phyloP scores from a whole-genome alignment of 2,113 vertebrate genomes.

The Turnix velox region DNA sequence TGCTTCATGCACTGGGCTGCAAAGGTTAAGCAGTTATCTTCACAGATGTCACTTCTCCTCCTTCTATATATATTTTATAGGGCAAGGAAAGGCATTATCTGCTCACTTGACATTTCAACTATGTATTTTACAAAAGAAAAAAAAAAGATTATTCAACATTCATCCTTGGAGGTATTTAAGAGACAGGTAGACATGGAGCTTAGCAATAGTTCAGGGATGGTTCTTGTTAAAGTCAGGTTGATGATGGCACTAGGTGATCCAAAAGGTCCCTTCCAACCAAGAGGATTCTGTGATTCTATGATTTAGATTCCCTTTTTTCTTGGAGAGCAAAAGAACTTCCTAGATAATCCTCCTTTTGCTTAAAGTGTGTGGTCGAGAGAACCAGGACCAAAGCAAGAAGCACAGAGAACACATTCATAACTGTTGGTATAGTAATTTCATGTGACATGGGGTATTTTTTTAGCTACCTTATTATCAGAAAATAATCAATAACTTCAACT shows the following conservation, averaged over 20 bases:
- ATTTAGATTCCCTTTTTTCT: background rate
- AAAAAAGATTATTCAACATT: no score
- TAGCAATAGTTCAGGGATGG: no score
- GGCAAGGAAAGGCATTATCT: background rate
- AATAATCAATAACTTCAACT: background rate
- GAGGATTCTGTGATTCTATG: no score
- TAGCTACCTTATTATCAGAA: background rate
- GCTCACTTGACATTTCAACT: background rate
- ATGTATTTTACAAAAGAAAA: background rate
- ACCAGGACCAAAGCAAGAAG: background rate
- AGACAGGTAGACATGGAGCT: no score
- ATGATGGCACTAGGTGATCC: no score
- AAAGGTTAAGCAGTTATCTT: background rate
- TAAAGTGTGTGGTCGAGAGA: background rate
- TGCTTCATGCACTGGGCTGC: background rate
- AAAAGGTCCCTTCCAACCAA: no score
- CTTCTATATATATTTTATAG: background rate
- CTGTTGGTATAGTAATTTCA: background rate
- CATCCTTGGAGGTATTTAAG: no score
- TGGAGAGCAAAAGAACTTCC: background rate
- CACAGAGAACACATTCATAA: background rate
- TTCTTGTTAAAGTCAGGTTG: no score
- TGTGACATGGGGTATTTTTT: background rate
- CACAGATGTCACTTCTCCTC: background rate
- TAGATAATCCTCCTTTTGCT: background rate